These are phyloP conservation scores for Palaemon carinicauda DNA, from an alignment of 1,140 invertebrate genomes.

Conservation along the genomic window DNA sequence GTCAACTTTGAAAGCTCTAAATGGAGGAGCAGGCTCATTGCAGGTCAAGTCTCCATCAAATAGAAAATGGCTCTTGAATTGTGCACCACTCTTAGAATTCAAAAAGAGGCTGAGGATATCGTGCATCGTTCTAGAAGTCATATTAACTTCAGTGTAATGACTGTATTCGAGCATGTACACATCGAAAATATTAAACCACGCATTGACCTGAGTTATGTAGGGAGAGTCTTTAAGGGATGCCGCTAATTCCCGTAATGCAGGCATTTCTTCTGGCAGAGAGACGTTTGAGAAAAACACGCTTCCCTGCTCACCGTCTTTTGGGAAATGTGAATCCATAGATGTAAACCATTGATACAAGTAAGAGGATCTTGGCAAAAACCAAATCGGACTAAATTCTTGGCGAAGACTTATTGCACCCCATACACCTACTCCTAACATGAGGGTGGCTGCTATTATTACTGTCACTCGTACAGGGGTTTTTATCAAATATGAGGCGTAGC, in stretches of 20 bases:
- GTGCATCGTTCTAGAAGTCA: neutral
- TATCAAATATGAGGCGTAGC: neutral
- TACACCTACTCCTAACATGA: slow-evolving; percentile 60
- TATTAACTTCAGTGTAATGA: neutral
- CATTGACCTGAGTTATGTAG: slow-evolving; percentile 68
- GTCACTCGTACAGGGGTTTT: slow-evolving; percentile 60
- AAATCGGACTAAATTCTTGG: slow-evolving; percentile 69
- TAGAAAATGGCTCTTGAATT: slow-evolving; percentile 5
- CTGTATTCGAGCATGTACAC: slow-evolving; percentile 64
- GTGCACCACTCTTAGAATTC: neutral
- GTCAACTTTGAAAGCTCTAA: slow-evolving; percentile 27
- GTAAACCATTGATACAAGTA: slow-evolving; percentile 47
- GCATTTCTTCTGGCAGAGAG: slow-evolving; percentile 72
- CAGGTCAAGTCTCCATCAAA: slow-evolving; percentile 14
- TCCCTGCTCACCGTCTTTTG: slow-evolving; percentile 66
- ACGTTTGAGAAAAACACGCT: slow-evolving; percentile 33
- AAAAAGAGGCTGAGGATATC: slow-evolving; percentile 22
- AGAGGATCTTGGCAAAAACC: slow-evolving; percentile 68
- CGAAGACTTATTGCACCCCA: slow-evolving; percentile 66
- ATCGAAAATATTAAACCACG: slow-evolving; percentile 72
- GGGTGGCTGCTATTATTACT: slow-evolving; percentile 64
- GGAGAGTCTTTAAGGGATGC: slow-evolving; percentile 68
- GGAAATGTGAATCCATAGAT: slow-evolving; percentile 30
- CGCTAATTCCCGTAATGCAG: slow-evolving; percentile 70
- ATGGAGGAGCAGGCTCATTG: neutral